A percentile compares a stretch with the other conserved stretches of the same genome.
phyloP scores from a whole-genome alignment of 2,797 vertebrate species.

The Sarcophilus harrisii region DNA sequence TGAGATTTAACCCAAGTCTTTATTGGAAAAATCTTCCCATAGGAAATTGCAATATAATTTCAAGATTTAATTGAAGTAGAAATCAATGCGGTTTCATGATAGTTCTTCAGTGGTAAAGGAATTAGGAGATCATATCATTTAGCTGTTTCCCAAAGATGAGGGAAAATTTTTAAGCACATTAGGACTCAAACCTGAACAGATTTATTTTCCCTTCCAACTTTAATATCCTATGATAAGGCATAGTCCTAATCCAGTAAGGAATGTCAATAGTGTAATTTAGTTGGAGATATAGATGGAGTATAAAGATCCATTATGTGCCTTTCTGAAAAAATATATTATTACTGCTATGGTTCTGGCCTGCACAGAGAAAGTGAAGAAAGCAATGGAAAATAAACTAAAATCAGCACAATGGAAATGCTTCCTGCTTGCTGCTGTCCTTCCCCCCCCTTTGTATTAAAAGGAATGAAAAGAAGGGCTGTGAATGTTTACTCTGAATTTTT shows the following conservation, averaged over 20 bases:
- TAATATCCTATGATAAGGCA: background rate
- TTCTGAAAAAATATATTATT: background rate
- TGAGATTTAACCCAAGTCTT: background rate
- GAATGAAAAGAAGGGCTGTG: background rate
- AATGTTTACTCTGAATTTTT: background rate
- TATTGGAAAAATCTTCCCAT: background rate
- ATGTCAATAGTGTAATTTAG: background rate
- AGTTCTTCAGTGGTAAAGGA: background rate
- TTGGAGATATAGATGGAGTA: background rate
- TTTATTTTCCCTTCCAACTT: background rate
- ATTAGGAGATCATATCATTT: rapidly evolving
- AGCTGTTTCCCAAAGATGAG: background rate
- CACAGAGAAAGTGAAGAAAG: background rate
- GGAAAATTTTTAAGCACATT: rapidly evolving
- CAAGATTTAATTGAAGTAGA: background rate
- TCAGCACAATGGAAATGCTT: background rate
- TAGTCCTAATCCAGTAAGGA: background rate
- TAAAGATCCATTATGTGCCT: background rate
- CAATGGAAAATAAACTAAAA: background rate
- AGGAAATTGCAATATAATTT: background rate
- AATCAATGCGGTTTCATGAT: background rate
- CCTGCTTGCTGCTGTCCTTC: background rate
- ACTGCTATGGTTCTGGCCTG: background rate
- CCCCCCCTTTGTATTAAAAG: background rate
- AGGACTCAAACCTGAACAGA: background rate